Conservation (phyloP, 2,888 invertebrate species). For the Petrophora chlorosata region DNA sequence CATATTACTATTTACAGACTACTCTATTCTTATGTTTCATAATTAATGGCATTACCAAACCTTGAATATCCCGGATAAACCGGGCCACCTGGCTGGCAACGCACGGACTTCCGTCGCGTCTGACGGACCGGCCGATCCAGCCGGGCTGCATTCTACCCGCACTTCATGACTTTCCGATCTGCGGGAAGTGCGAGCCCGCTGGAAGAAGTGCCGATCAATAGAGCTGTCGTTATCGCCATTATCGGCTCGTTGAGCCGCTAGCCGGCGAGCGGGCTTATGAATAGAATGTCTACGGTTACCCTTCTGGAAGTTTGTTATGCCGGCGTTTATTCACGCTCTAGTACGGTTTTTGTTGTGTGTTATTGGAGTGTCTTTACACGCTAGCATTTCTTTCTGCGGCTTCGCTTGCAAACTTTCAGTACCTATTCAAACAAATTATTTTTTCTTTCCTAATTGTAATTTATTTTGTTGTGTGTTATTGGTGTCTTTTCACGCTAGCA, state of each 20-base stretch:
- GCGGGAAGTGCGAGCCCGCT: constrained; percentile 30
- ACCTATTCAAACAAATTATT: not conserved
- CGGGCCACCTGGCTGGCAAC: constrained; percentile 4
- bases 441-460: too few species aligned
- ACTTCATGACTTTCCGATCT: constrained; percentile 52
- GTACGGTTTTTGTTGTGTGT: constrained; percentile 2
- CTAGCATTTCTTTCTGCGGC: not conserved
- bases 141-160: constrained; percentile 27
- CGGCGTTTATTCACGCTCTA: constrained; percentile 18
- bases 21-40: too few species aligned
- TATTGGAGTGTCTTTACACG: constrained; percentile 1
- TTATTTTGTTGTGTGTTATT: constrained; percentile 6
- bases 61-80: not conserved
- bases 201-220: constrained; percentile 44
- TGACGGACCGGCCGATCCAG: not conserved
- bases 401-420: not conserved
- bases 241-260: constrained; percentile 29
- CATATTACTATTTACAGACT: too few species aligned
- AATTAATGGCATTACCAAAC: not conserved
- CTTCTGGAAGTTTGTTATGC: constrained; percentile 17
- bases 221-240: constrained; percentile 37
- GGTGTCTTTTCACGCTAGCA: not conserved
- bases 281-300: constrained; percentile 19
- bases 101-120: not conserved
- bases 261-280: constrained; percentile 22